These are phyloP conservation scores for Myrmecobius fasciatus DNA, from an alignment of 2,113 vertebrate species.

Conservation along the genomic window DNA sequence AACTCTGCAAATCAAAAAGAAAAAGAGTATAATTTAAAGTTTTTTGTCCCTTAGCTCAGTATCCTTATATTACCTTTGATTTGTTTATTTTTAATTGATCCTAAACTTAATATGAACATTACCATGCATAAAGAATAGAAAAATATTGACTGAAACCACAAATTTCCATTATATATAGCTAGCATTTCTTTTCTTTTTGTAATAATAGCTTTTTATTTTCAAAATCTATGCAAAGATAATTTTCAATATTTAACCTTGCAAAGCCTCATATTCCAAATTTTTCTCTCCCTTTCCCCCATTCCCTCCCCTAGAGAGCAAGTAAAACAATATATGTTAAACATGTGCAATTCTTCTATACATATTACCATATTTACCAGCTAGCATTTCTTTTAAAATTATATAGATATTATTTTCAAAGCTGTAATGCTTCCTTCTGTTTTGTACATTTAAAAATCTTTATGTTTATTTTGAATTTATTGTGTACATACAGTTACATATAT, in stretches of 20 bases:
- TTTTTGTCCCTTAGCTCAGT: background rate
- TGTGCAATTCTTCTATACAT: too few relatives aligned
- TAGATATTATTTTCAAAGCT: background rate
- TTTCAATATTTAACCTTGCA: too few relatives aligned
- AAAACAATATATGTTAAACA: too few relatives aligned
- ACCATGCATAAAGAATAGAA: background rate
- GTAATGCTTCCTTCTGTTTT: background rate
- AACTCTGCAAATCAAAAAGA: constrained; percentile 4
- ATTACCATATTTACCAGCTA: background rate
- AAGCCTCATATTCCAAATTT: too few relatives aligned
- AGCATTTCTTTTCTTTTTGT: background rate
- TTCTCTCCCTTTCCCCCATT: too few relatives aligned
- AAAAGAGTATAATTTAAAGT: background rate
- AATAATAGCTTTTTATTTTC: too few relatives aligned
- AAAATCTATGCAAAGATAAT: too few relatives aligned
- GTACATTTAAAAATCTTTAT: background rate
- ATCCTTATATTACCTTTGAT: background rate
- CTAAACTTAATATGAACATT: background rate
- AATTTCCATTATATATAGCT: background rate
- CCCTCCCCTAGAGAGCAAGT: too few relatives aligned
- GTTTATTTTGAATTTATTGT: background rate
- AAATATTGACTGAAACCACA: background rate
- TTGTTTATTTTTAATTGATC: background rate
- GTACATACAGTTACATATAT: background rate
- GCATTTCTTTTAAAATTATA: background rate